Conservation (phyloP, 2,888 invertebrate species). For the Apodemia zela region DNA sequence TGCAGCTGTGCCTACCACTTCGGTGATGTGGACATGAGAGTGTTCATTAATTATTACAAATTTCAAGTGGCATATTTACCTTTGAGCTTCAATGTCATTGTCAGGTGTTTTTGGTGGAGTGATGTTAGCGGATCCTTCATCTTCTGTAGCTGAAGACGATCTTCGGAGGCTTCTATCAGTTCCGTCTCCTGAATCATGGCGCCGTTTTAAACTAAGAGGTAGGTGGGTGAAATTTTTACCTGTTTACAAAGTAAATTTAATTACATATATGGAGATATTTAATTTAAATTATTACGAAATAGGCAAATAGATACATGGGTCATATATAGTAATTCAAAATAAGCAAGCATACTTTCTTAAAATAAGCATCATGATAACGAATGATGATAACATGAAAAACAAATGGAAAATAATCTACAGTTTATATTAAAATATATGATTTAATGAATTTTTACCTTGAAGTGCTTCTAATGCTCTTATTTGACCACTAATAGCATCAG, state of each 20-base stretch:
- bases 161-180: slow-evolving; percentile 60
- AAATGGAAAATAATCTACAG: no score
- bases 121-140: slow-evolving; percentile 71
- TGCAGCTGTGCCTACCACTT: no score
- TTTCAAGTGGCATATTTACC: slow-evolving; percentile 40
- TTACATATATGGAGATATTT: no score
- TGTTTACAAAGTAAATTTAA: slow-evolving; percentile 29
- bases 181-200: slow-evolving; percentile 68
- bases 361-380: no score
- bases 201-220: slow-evolving; percentile 63
- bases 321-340: no score
- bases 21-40: no score
- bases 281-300: no score
- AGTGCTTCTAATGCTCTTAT: slow-evolving; percentile 84
- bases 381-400: no score
- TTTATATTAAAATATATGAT: no score
- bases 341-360: no score
- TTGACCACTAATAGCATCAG: slow-evolving; percentile 85
- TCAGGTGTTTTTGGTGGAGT: slow-evolving; percentile 77
- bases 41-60: no score
- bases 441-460: slow-evolving; percentile 68
- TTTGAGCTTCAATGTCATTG: slow-evolving; percentile 68
- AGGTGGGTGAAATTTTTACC: slow-evolving; percentile 71
- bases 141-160: slow-evolving; percentile 74
- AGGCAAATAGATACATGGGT: no score